These are phyloP conservation scores for Cuculus canorus DNA, from an alignment of 2,797 vertebrate genomes.

Conservation along the genomic window DNA sequence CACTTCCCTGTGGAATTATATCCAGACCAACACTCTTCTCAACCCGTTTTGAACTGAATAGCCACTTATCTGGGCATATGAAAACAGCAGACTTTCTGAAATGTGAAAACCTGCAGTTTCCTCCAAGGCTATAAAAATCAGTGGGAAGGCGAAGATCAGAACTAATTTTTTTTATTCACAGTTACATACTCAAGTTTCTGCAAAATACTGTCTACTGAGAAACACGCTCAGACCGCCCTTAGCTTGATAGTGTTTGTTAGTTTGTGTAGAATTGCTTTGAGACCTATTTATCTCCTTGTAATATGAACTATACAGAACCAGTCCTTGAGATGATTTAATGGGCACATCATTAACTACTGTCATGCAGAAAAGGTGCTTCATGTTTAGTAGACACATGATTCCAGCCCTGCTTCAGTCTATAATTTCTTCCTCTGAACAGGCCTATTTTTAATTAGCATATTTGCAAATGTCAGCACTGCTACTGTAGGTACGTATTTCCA, in stretches of 20 bases:
- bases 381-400: neutral
- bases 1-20: neutral
- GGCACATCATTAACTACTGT: slow-evolving; percentile 11
- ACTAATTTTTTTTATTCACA: slow-evolving; percentile 16
- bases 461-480: slow-evolving; percentile 15
- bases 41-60: neutral
- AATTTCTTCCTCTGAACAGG: neutral
- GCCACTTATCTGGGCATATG: neutral
- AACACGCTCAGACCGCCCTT: neutral
- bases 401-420: neutral
- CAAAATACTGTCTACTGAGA: slow-evolving; percentile 18
- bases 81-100: slow-evolving; percentile 19
- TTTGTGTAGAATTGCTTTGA: neutral
- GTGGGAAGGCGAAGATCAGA: slow-evolving; percentile 27
- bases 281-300: neutral
- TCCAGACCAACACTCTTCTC: neutral
- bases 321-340: slow-evolving; percentile 3
- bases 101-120: neutral
- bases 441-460: slow-evolving; percentile 31
- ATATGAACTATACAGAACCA: neutral
- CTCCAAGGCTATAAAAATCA: neutral
- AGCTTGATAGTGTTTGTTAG: neutral
- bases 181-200: neutral
- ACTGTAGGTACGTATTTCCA: neutral
- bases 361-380: slow-evolving; percentile 10